Evolutionary conservation across 2,113 vertebrate species (phyloP).

Genomic region (Brevimyrus niger): DNA sequence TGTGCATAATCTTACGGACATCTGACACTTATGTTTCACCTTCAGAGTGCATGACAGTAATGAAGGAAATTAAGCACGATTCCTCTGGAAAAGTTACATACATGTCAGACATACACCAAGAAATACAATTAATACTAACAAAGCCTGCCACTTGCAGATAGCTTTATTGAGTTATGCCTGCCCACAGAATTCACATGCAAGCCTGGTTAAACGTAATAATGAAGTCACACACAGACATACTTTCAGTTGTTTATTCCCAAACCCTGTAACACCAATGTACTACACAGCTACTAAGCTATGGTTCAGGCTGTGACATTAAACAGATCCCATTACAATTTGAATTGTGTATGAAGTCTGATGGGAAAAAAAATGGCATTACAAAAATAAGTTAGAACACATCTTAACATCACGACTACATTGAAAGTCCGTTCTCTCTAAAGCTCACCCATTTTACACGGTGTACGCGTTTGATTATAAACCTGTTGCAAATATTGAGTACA

Average conservation of each 20-base stretch:
- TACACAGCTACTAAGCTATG: slow-evolving; percentile 15
- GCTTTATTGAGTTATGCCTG: background rate
- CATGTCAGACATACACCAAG: background rate
- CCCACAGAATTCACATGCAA: background rate
- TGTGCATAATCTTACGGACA: background rate
- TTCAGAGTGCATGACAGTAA: background rate
- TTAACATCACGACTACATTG: background rate
- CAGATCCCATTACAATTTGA: slow-evolving; percentile 13
- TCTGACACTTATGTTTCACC: background rate
- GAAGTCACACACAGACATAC: background rate
- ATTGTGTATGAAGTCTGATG: background rate
- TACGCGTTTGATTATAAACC: background rate
- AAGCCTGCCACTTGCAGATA: background rate
- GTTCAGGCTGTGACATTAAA: background rate
- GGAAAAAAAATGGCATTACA: slow-evolving; percentile 1
- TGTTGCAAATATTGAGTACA: background rate
- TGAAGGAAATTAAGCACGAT: background rate
- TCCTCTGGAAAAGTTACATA: background rate
- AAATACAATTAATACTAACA: background rate
- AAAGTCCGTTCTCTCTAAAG: background rate
- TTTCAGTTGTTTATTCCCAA: slow-evolving; percentile 17
- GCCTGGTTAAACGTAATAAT: background rate
- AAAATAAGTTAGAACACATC: slow-evolving; percentile 10
- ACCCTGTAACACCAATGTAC: slow-evolving; percentile 12
- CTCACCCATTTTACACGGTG: background rate